Evolutionary conservation across 2,888 invertebrate genomes (phyloP), one percentile per base, ranked within the genome.

Genomic region (Chrysina gloriosa): DNA sequence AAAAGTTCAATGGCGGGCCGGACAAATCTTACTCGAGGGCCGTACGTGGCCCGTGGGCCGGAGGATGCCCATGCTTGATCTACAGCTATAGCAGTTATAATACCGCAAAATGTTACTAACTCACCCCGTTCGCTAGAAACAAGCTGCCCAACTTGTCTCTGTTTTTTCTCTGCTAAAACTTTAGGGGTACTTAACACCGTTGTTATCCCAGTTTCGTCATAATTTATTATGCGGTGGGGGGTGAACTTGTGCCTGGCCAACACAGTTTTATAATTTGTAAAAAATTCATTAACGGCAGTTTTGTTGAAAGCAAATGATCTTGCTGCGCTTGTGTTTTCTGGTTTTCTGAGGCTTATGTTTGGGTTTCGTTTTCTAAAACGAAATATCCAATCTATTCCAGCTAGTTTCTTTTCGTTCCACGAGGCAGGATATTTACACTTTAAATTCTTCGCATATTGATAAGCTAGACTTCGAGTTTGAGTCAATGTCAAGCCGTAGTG

Each of bases 371-470:
- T n/a, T 3, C 39, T 6, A n/a, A 7, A 29, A 14, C 11, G 2
- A 29, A 1, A 19, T 11, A 56, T 58, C 31, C 39, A 58, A 19
- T 58, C 39, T 56, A 29, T n/a, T n/a, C 31, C 34, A 11, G 56
- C 56, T 6, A 16, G 2, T 9, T 25, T 7, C 19, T 39, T 58
- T 9, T 3, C 14, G 7, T 39, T 19, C 56, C 58, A 58, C 23
- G 1, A 11, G 2, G 3, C 9, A 2, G 58, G 36, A 58, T 34
- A 31, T 14, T 39, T 11, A 4, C 9, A n/a, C 1, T 58, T 14
- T 16, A 39, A 19, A 16, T 11, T 58, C 7, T 23, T 39, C 7
- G 58, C 58, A 58, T 23, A 36, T 39, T 58, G 39, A 58, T 2
- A 58, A 9, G 58, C 58, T n/a, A 58, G 16, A 21, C 34, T 6